Evolutionary conservation across 2,888 invertebrate genomes (phyloP), one percentile per base, ranked within the genome.

Genomic region (Ditula angustiorana): DNA sequence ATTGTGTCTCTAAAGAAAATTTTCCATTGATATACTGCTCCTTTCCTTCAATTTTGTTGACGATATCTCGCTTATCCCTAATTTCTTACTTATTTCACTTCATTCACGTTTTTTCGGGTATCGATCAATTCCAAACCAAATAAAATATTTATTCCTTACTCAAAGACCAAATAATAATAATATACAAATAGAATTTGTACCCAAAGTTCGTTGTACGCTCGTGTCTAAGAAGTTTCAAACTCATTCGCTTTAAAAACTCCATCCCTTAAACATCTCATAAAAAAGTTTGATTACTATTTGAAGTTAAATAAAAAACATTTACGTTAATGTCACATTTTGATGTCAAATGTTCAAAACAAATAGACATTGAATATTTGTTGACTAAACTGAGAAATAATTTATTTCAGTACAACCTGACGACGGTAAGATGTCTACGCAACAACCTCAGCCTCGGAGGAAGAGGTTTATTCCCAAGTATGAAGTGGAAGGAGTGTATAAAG

Each of bases 401-500:
- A 73, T 81, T 85, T 1, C 80, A 90, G 88, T 72, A 60, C 67
- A 79, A 72, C 58, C 65, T 23, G 65, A 70, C 5, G 74, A 75
- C 69, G 66, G 67, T 0, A 79, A 80, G 59, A 83, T 85, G 84
- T 62, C 72, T 7, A 41, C 70, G 23, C 72, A 71, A 46, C 83
- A 77, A 11, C 81, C 78, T 24, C 58, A 77, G 50, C 90, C 88
- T 16, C 81, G 92, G 5, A 80, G 90, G 66, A 93, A 92, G 70
- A 76, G 88, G 61, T 91, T 92, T 57, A 79, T 91, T 57, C 93
- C 93, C 7, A 91, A 90, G 68, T 94, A 93, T 74, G 88, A 94
- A 24, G 90, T 94, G 0, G 90, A 94, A 21, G 95, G 95, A 1
- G 94, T 95, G 5, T 78, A 83, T 41, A 93, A 89, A 74, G 74